These are phyloP conservation scores for Myopa testacea DNA, from an alignment of 2,888 invertebrate genomes.

Conservation along the genomic window DNA sequence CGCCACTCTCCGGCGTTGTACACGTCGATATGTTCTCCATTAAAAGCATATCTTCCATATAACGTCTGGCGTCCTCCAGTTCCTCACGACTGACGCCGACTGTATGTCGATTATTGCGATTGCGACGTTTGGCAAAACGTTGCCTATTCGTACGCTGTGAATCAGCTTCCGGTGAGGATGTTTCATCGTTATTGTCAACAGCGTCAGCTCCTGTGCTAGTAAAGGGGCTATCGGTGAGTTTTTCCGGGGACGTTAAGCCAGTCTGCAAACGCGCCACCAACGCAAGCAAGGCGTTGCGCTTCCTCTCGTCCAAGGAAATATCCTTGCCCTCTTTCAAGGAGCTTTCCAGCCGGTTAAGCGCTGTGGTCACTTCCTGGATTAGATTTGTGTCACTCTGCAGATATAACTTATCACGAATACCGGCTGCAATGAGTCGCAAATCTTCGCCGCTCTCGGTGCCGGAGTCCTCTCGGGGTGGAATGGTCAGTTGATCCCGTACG, in stretches of 20 bases:
- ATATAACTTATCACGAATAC: slow-evolving; percentile 70
- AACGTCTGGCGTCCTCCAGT: slow-evolving; percentile 80
- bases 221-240: slow-evolving; percentile 55
- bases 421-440: slow-evolving; percentile 71
- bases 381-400: slow-evolving; percentile 74
- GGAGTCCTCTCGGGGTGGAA: slow-evolving; percentile 72
- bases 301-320: slow-evolving; percentile 69
- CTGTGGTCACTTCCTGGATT: slow-evolving; percentile 81
- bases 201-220: slow-evolving; percentile 43
- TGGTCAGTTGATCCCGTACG: slow-evolving; percentile 56
- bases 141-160: slow-evolving; percentile 65
- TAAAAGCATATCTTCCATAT: slow-evolving; percentile 76
- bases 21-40: slow-evolving; percentile 63
- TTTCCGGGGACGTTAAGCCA: slow-evolving; percentile 68
- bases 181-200: slow-evolving; percentile 48
- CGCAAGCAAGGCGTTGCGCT: slow-evolving; percentile 74
- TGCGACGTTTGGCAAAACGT: slow-evolving; percentile 72
- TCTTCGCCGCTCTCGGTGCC: slow-evolving; percentile 80
- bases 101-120: slow-evolving; percentile 80
- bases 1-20: slow-evolving; percentile 55
- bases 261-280: slow-evolving; percentile 79
- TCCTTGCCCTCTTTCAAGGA: slow-evolving; percentile 75
- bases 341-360: slow-evolving; percentile 79
- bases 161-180: slow-evolving; percentile 59
- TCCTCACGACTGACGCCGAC: slow-evolving; percentile 87